phyloP scores from a whole-genome alignment of 2,888 invertebrate genomes.

The Nephrocerus scutellatus region DNA sequence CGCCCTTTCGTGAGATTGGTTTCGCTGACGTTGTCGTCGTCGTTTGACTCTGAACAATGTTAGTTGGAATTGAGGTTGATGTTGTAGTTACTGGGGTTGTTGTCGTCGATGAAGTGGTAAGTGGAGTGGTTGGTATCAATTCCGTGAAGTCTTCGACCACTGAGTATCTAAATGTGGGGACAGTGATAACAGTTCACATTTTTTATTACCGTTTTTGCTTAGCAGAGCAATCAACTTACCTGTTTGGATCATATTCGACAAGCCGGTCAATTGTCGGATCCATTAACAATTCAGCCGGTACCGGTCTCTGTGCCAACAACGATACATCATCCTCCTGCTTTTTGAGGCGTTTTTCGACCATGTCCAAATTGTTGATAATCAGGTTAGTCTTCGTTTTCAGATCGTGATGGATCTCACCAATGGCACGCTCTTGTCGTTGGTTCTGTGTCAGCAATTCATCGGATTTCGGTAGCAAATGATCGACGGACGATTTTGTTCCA shows the following conservation, averaged over 20 bases:
- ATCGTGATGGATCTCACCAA: slow-evolving; percentile 78
- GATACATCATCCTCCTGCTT: slow-evolving; percentile 82
- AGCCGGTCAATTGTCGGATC: slow-evolving; percentile 73
- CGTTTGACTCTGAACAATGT: no score
- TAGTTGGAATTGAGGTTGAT: slow-evolving; percentile 24
- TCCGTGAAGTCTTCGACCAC: slow-evolving; percentile 43
- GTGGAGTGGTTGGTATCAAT: slow-evolving; percentile 30
- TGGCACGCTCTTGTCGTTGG: slow-evolving; percentile 78
- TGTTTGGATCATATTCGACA: slow-evolving; percentile 69
- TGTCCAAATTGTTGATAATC: slow-evolving; percentile 79
- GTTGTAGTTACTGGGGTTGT: slow-evolving; percentile 13
- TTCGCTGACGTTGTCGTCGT: slow-evolving; percentile 39
- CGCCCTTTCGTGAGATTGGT: slow-evolving; percentile 60
- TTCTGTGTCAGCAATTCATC: slow-evolving; percentile 79
- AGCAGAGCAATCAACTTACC: slow-evolving; percentile 45
- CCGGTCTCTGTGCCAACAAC: slow-evolving; percentile 66
- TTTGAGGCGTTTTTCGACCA: slow-evolving; percentile 75
- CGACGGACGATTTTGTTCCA: slow-evolving; percentile 80
- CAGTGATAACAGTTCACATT: not conserved
- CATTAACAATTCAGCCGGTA: slow-evolving; percentile 64
- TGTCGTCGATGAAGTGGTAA: slow-evolving; percentile 17
- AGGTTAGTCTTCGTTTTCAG: slow-evolving; percentile 74
- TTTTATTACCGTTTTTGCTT: not conserved
- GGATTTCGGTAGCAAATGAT: slow-evolving; percentile 78
- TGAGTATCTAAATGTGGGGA: slow-evolving; percentile 46